Evolutionary conservation across 2,113 vertebrate species (phyloP), one percentile per base, ranked within the genome.

Genomic region (Struthio camelus): DNA sequence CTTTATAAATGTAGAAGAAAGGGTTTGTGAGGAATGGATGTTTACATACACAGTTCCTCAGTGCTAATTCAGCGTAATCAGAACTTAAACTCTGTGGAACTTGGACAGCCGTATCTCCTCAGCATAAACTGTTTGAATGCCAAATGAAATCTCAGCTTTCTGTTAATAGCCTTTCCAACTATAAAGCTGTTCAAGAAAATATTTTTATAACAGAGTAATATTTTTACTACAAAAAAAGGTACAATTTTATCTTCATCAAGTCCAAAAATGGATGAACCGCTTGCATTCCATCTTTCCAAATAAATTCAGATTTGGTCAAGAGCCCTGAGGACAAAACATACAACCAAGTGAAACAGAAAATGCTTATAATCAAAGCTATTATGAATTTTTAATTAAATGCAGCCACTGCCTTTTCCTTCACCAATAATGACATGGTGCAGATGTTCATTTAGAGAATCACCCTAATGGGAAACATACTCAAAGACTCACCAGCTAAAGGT

Each of bases 351-450:
- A 91, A 91, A 80, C 0, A 91, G 25, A 86, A 13, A 87, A 34
- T 73, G 42, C 67, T 79, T 82, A 67, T 16, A 73, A 54, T 70
- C 42, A 87, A 91, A 80, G n/a, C 3, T 85, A 40, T 86, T 87
- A 50, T 50, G 40, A 87, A 15, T 66, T 80, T 91, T 94, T 90
- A 70, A 91, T 85, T 87, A 90, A 93, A 80, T 83, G 19, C 79
- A 95, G 44, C 28, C 83, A 44, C 40, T 90, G 20, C 18, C 24
- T 85, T 93, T 80, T 88, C 14, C 76, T 81, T 85, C 76, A 62
- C 44, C 14, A 78, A 7, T 69, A 85, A 89, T 78, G 58, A 58
- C 34, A 80, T 66, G 66, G 34, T 48, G 25, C 40, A 91, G 70
- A 30, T 62, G 6, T 87, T 92, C 2, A 0, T 78, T 83, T 84